Conservation (phyloP, 53 echinoderm and acorn worm genomes). For the Antedon mediterranea region DNA sequence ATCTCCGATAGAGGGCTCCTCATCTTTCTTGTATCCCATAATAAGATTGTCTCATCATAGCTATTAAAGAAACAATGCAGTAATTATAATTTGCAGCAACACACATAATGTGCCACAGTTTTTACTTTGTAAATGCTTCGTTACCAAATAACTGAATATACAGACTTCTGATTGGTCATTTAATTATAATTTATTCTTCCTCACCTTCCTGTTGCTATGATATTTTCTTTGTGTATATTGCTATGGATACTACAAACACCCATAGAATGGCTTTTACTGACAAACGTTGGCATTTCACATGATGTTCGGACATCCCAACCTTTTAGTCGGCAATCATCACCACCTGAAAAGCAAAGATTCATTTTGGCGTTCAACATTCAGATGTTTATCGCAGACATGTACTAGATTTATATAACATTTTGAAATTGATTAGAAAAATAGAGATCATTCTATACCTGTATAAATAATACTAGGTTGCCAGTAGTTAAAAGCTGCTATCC, state of each 20-base stretch:
- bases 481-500: slow-evolving; percentile 91
- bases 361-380: no score
- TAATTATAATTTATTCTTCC: no score
- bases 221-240: slow-evolving; percentile 42
- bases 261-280: slow-evolving; percentile 87
- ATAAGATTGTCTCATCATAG: slow-evolving; percentile 73
- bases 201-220: slow-evolving; percentile 89
- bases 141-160: no score
- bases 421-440: not conserved
- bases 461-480: slow-evolving; percentile 67
- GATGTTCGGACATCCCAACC: slow-evolving; percentile 75
- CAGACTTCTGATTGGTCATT: no score
- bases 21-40: slow-evolving; percentile 96
- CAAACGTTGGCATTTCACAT: slow-evolving; percentile 40
- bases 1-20: slow-evolving; percentile 41
- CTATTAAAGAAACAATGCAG: slow-evolving; percentile 10
- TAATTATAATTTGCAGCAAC: not conserved
- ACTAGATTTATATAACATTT: not conserved
- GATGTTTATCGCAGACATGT: not conserved
- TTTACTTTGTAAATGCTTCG: no score
- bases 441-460: slow-evolving; percentile 47
- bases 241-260: slow-evolving; percentile 93
- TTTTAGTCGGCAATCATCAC: slow-evolving; percentile 86
- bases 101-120: no score
- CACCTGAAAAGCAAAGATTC: slow-evolving; percentile 27